These are phyloP conservation scores for Meda fulgida DNA, from an alignment of 2,797 vertebrate genomes.

Conservation along the genomic window DNA sequence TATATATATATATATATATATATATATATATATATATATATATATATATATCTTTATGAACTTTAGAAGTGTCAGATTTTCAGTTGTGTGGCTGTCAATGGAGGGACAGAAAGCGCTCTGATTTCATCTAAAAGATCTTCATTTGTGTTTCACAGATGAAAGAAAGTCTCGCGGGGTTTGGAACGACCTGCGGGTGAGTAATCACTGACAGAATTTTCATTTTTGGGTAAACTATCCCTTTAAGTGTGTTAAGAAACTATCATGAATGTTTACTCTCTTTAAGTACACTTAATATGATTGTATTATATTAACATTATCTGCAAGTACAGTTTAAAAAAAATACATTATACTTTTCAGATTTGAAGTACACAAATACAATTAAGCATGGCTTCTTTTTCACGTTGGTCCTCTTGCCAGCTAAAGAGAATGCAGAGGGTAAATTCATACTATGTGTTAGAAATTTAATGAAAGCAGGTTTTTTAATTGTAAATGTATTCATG, in stretches of 20 bases:
- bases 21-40: no score
- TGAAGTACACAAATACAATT: not conserved
- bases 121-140: no score
- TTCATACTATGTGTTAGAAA: not conserved
- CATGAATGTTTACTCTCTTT: not conserved
- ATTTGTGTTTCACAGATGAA: no score
- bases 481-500: slow-evolving; percentile 17
- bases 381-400: not conserved
- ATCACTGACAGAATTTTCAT: no score
- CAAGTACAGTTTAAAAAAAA: not conserved
- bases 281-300: not conserved
- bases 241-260: not conserved
- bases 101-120: no score
- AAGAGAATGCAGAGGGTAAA: not conserved
- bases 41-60: no score
- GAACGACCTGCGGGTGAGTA: no score
- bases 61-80: no score
- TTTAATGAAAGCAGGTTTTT: not conserved
- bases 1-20: no score
- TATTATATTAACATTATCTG: not conserved
- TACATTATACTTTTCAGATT: not conserved
- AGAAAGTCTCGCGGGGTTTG: no score
- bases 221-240: no score
- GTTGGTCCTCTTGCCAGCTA: not conserved
- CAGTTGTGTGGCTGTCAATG: no score